Base-by-base conservation (phyloP, 1,140 invertebrate genomes). In the Eriosoma lanigerum region DNA sequence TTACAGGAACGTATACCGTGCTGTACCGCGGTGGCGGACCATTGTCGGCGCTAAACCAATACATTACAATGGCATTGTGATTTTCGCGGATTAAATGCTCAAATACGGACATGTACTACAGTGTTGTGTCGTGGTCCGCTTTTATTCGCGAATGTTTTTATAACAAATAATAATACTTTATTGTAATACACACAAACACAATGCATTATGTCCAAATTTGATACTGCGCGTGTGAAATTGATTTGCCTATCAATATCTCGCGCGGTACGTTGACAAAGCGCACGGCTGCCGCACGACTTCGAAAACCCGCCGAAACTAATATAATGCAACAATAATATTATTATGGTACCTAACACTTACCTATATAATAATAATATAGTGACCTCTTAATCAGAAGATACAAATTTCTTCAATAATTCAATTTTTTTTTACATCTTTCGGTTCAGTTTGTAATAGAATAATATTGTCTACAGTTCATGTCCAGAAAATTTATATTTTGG, bases 211-310 rank as follows among this genome's bases (percentile, higher is more conserved):
- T 46, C 64, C 32, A 17, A 46, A 46, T 38, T n/a, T 17, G 64
- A 68, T 68, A 24, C 64, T 29, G 68, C 24, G 46, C 68, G 68
- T 50, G 68, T 70, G 68, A 70, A 70, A 70, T 50, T 46, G 68
- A 70, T 70, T 70, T 70, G 68, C 68, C 68, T 70, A 70, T 70
- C 68, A 29, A 70, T 70, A 8, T 70, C 32, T n/a, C 66, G 21
- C 15, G 21, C 44, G 44, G 66, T 26, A 10, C 44, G 17, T 46
- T 24, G 17, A 70, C 44, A 26, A 70, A 70, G 68, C 21, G 68
- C 21, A 17, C 66, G 6, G n/a, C 64, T 19, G 29, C 32, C 32
- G 38, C 1, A 3, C 32, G 8, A 38, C 32, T 8, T 38, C 32
- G 8, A 38, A 38, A 38, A 38, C 32, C 8, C 32, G 32, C 8